These are phyloP conservation scores for Mormyrus lacerda DNA, from an alignment of 2,113 vertebrate species.

Conservation along the genomic window DNA sequence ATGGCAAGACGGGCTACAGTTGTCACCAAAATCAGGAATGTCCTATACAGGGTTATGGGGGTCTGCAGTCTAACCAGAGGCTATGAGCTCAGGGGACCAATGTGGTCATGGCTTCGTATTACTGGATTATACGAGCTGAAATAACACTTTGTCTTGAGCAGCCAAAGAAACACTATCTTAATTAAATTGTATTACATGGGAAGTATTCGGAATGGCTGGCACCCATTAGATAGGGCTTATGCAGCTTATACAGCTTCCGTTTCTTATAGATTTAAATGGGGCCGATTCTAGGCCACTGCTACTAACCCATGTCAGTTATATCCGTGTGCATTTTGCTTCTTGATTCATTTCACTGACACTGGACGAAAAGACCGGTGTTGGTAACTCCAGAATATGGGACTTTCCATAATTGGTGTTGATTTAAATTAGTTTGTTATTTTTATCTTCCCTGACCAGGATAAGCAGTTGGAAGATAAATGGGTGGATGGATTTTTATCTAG, in stretches of 20 bases:
- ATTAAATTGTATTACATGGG: not conserved
- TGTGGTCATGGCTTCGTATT: not conserved
- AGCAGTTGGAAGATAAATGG: not conserved
- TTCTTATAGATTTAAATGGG: not conserved
- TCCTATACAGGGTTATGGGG: not conserved
- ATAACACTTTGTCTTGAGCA: not conserved
- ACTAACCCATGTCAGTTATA: not conserved
- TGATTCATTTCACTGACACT: not conserved
- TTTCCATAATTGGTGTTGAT: not conserved
- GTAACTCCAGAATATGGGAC: not conserved
- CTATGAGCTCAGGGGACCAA: not conserved
- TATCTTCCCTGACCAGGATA: not conserved
- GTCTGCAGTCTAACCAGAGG: not conserved
- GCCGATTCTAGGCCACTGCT: not conserved
- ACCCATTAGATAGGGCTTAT: not conserved
- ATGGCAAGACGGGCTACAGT: not conserved
- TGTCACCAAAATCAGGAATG: not conserved
- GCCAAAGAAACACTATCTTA: not conserved
- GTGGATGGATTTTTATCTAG: not conserved
- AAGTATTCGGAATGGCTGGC: not conserved
- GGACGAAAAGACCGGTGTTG: not conserved
- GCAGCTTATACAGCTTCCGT: not conserved
- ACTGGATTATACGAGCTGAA: not conserved
- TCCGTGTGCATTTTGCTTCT: not conserved
- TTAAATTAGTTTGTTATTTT: not conserved